phyloP scores from a whole-genome alignment of 2,113 vertebrate species.

The Austrofundulus limnaeus region DNA sequence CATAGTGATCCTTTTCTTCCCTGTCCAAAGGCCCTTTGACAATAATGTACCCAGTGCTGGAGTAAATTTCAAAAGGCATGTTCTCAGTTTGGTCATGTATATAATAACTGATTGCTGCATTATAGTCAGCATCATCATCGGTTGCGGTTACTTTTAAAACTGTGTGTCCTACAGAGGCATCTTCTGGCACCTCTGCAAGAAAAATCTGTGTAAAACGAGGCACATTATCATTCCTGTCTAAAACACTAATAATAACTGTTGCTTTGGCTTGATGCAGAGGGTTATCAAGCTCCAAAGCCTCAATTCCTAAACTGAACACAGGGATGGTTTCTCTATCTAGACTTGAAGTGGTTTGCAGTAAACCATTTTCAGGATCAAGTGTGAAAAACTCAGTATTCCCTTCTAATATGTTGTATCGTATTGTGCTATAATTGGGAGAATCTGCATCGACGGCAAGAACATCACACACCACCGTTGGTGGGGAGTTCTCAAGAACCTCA shows the following conservation, averaged over 20 bases:
- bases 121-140: slow-evolving; percentile 74
- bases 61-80: slow-evolving; percentile 71
- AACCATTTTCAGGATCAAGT: slow-evolving; percentile 70
- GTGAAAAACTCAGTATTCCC: slow-evolving; percentile 67
- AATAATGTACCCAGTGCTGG: slow-evolving; percentile 62
- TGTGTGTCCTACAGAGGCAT: slow-evolving; percentile 67
- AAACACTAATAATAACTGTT: slow-evolving; percentile 64
- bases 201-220: slow-evolving; percentile 77
- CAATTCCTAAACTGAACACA: slow-evolving; percentile 69
- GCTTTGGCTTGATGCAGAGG: slow-evolving; percentile 55
- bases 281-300: slow-evolving; percentile 68
- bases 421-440: slow-evolving; percentile 58
- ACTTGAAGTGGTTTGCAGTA: slow-evolving; percentile 64
- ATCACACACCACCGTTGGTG: slow-evolving; percentile 63
- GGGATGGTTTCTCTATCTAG: slow-evolving; percentile 74
- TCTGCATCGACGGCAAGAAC: slow-evolving; percentile 76
- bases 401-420: slow-evolving; percentile 71
- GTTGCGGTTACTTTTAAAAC: slow-evolving; percentile 63
- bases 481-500: slow-evolving; percentile 75
- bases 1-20: slow-evolving; percentile 69
- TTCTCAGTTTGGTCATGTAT: slow-evolving; percentile 56
- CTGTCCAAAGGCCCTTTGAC: slow-evolving; percentile 68
- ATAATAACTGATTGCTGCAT: slow-evolving; percentile 68
- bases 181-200: slow-evolving; percentile 67
- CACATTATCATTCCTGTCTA: slow-evolving; percentile 79